Base-by-base conservation (phyloP, 2,888 invertebrate genomes). In the Tipula unca region DNA sequence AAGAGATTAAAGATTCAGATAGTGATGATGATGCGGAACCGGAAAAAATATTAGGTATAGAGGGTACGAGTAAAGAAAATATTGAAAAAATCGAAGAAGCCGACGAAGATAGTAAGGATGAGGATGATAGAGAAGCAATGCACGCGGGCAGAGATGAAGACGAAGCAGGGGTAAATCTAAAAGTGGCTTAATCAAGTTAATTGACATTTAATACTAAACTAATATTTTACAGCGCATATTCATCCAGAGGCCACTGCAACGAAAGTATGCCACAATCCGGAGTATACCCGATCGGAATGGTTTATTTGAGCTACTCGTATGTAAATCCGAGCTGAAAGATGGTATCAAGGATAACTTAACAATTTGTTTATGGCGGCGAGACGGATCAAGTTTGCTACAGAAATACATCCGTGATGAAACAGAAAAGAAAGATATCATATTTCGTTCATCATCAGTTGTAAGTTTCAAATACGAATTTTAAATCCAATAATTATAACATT, bases 361-460 rank as follows among this genome's bases (percentile, higher is more conserved):
- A 1, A 87, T 91, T 29, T 90, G 91, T 42, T 88, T 91, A 85
- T 91, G 91, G 91, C 90, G 90, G 17, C 90, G 89, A 84, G 91
- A 91, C 86, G 89, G 90, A 14, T 89, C 90, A 29, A 90, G 89
- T 87, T 88, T 91, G 14, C 87, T 91, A 87, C 91, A 91, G 42
- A 91, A 91, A 86, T 91, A 90, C 86, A 89, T 91, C 82, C 88
- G 90, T 17, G 88, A 87, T 82, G 87, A 87, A 25, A 85, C 85
- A 10, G 69, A 88, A 14, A 88, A 89, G 14, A 89, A 89, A 10
- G 89, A 90, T 85, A 88, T 90, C 69, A 87, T 90, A 0, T 90
- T 90, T 85, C 90, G 90, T 5, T 90, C 91, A 85, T 90, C 90
- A 69, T 91, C 91, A 2, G 91, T 91, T 89, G 91, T 90, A 87